Conservation (phyloP, 2,797 vertebrate genomes). For the Balearica regulorum region DNA sequence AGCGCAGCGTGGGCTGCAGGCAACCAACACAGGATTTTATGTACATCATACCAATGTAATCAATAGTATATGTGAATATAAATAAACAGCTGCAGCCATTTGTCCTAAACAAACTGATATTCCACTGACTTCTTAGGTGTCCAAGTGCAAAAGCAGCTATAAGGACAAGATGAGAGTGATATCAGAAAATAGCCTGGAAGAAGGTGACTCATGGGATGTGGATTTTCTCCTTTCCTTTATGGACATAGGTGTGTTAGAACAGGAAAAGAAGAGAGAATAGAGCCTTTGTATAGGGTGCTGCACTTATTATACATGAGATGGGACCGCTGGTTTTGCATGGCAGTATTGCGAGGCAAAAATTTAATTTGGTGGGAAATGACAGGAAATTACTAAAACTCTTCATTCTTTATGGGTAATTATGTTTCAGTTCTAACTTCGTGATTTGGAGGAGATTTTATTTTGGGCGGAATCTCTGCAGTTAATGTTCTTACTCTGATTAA, state of each 20-base stretch:
- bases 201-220: background rate
- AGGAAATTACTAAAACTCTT: slow-evolving; percentile 8
- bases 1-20: background rate
- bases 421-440: background rate
- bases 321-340: background rate
- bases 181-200: background rate
- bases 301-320: background rate
- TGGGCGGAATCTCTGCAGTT: background rate
- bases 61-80: background rate
- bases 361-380: background rate
- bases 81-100: background rate
- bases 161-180: background rate
- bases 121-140: background rate
- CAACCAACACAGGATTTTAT: background rate
- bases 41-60: background rate
- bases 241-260: background rate
- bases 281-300: background rate
- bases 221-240: background rate
- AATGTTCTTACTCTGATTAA: background rate
- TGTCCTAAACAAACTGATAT: background rate
- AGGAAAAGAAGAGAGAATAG: background rate
- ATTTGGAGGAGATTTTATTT: slow-evolving; percentile 44
- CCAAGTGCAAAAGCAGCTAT: background rate
- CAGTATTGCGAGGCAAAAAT: background rate
- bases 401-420: background rate